phyloP scores from a whole-genome alignment of 2,113 vertebrate genomes.

The Mormyrus lacerda region DNA sequence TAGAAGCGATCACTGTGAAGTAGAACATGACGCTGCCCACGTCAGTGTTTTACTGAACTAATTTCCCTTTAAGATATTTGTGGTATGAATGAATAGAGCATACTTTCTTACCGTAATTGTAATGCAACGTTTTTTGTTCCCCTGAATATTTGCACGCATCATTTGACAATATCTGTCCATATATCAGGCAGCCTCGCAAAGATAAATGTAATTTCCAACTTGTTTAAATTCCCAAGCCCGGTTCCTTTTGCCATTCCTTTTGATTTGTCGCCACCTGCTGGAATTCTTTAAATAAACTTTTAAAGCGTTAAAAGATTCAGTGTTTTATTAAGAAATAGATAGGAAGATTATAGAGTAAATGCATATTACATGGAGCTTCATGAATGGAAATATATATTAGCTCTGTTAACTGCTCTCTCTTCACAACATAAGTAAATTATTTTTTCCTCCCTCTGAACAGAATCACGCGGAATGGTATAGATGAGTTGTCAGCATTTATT shows the following conservation, averaged over 20 bases:
- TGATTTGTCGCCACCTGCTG: slow-evolving; percentile 27
- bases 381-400: not conserved
- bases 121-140: not conserved
- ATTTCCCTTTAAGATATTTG: not conserved
- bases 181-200: not conserved
- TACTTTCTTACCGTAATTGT: not conserved
- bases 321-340: not conserved
- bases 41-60: not conserved
- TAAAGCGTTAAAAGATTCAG: not conserved
- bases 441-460: not conserved
- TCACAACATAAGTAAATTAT: not conserved
- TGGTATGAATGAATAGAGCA: not conserved
- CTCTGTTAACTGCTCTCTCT: not conserved
- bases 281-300: slow-evolving; percentile 49
- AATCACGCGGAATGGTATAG: not conserved
- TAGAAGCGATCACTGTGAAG: slow-evolving; percentile 6
- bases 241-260: slow-evolving; percentile 7
- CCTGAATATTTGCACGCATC: not conserved
- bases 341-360: not conserved
- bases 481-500: not conserved
- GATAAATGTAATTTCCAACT: not conserved
- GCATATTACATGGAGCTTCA: not conserved
- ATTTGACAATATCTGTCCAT: not conserved
- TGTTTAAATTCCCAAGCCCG: not conserved
- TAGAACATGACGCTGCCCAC: not conserved